Percentiles rank a stretch among this genome's conserved stretches.
Evolutionary conservation across 2,888 invertebrate species (phyloP).

Genomic region (Phyllotreta cruciferae): DNA sequence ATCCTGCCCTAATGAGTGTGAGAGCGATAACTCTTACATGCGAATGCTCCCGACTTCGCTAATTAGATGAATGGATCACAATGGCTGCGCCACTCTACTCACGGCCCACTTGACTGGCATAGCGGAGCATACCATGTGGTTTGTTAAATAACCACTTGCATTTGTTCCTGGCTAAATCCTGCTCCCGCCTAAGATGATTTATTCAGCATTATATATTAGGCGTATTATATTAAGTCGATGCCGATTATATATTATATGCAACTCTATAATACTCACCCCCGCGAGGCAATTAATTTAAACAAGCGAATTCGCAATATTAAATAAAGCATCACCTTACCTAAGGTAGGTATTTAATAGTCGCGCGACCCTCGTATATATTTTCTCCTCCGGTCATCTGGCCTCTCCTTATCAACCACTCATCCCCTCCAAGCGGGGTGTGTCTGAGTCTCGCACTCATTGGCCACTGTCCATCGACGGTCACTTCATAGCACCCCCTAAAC

Average conservation of each 20-base stretch:
- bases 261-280: too few relatives aligned
- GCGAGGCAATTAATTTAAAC: too few relatives aligned
- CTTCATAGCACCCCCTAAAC: slow-evolving; percentile 32
- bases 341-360: background rate
- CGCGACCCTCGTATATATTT: slow-evolving; percentile 28
- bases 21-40: slow-evolving; percentile 62
- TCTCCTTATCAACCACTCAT: slow-evolving; percentile 43
- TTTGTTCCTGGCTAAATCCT: slow-evolving; percentile 49
- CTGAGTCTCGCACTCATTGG: slow-evolving; percentile 46
- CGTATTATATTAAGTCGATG: too few relatives aligned
- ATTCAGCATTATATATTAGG: too few relatives aligned
- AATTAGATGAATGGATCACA: slow-evolving; percentile 61
- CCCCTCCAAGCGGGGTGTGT: slow-evolving; percentile 47
- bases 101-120: slow-evolving; percentile 56
- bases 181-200: background rate
- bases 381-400: slow-evolving; percentile 48
- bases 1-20: slow-evolving; percentile 62
- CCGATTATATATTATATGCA: too few relatives aligned
- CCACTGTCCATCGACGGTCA: slow-evolving; percentile 51
- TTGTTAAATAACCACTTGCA: slow-evolving; percentile 57
- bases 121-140: slow-evolving; percentile 55
- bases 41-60: slow-evolving; percentile 60
- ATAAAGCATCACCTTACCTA: slow-evolving; percentile 1
- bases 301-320: background rate
- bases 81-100: slow-evolving; percentile 48